Conservation (phyloP, 2,888 invertebrate species). For the Formica aserva region DNA sequence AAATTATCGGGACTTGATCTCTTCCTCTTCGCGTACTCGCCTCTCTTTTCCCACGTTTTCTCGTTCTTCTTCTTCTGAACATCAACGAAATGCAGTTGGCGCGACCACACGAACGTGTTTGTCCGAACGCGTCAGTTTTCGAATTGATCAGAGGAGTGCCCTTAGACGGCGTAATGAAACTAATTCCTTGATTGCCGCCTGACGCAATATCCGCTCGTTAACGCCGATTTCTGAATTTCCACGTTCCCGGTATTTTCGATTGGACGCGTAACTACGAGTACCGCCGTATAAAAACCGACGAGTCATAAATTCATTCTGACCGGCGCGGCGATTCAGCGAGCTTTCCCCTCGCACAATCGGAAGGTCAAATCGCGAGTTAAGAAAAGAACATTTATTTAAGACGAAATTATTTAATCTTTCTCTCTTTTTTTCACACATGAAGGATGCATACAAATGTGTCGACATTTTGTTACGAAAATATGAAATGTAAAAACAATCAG, state of each 20-base stretch:
- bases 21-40: slow-evolving; percentile 52
- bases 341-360: slow-evolving; percentile 13
- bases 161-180: slow-evolving; percentile 72
- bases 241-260: slow-evolving; percentile 65
- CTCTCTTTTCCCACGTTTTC: neutral
- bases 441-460: neutral
- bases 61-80: slow-evolving; percentile 40
- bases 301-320: slow-evolving; percentile 63
- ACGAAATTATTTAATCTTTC: slow-evolving; percentile 5
- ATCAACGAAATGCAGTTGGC: slow-evolving; percentile 51
- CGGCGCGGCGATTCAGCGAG: neutral
- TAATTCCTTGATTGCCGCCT: slow-evolving; percentile 74
- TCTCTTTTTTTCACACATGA: neutral
- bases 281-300: slow-evolving; percentile 54
- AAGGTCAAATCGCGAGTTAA: slow-evolving; percentile 15
- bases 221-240: slow-evolving; percentile 70
- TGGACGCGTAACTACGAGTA: slow-evolving; percentile 57
- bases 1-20: slow-evolving; percentile 69
- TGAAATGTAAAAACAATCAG: no score
- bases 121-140: slow-evolving; percentile 72
- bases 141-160: slow-evolving; percentile 69
- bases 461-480: neutral
- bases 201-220: slow-evolving; percentile 76
- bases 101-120: slow-evolving; percentile 53
- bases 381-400: slow-evolving; percentile 22